Percentiles rank a stretch among this genome's conserved stretches.
Evolutionary conservation across 2,797 vertebrate species (phyloP).

Genomic region (Nyctalus aviator): DNA sequence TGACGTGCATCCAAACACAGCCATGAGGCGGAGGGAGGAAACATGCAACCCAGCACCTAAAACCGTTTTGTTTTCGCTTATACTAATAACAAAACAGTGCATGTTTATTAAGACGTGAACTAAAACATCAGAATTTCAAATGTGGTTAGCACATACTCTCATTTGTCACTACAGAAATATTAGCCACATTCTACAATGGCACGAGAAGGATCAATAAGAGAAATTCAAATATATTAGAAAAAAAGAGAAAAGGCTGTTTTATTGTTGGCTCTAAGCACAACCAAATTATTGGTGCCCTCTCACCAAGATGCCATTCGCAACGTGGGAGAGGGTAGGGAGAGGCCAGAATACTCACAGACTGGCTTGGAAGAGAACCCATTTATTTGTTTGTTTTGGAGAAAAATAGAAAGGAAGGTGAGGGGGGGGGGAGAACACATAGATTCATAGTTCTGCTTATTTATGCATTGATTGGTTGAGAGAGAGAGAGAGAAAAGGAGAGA

Average conservation of each 20-base stretch:
- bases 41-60: not conserved
- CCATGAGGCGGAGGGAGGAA: not conserved
- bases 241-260: not conserved
- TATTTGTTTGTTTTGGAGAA: not conserved
- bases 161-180: not conserved
- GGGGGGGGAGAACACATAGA: too few relatives aligned
- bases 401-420: not conserved
- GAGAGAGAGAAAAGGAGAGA: not conserved
- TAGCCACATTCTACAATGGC: not conserved
- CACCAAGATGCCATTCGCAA: not conserved
- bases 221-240: not conserved
- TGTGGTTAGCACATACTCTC: not conserved
- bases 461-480: not conserved
- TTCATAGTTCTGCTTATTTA: too few relatives aligned
- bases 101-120: not conserved
- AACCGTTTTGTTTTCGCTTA: not conserved
- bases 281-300: not conserved
- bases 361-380: not conserved
- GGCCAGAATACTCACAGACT: not conserved
- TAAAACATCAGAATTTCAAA: not conserved
- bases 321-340: accelerated
- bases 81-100: not conserved
- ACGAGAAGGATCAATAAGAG: not conserved
- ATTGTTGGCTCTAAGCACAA: not conserved
- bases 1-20: accelerated